Evolutionary conservation across 2,113 vertebrate species (phyloP).

Genomic region (Sisor rabdophorus): DNA sequence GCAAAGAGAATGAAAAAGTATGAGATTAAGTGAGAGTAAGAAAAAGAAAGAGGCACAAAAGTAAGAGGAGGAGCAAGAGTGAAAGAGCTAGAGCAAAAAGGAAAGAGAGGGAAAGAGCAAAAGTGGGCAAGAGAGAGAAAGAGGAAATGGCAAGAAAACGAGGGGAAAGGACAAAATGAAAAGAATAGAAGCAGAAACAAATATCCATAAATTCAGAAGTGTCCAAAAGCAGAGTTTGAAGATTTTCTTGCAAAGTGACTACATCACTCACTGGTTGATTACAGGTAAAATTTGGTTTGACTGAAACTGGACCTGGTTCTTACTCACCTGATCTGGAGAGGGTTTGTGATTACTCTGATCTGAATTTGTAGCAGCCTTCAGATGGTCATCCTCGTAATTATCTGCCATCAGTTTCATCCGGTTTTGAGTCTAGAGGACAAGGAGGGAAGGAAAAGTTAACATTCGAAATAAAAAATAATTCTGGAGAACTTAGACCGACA

Average conservation of each 20-base stretch:
- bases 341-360: slow-evolving; percentile 91
- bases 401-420: slow-evolving; percentile 98
- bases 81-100: no score
- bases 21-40: no score
- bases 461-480: neutral
- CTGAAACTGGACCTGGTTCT: neutral
- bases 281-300: neutral
- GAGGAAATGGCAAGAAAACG: no score
- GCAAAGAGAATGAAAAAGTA: no score
- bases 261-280: neutral
- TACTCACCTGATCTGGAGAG: slow-evolving; percentile 92
- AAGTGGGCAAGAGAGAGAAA: no score
- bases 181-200: no score
- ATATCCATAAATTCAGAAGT: neutral
- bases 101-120: no score
- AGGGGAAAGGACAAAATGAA: no score
- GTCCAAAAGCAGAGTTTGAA: neutral
- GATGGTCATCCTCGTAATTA: slow-evolving; percentile 94
- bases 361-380: slow-evolving; percentile 77
- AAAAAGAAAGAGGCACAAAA: no score
- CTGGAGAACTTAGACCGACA: slow-evolving; percentile 8
- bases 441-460: neutral
- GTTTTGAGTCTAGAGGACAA: slow-evolving; percentile 83
- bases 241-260: neutral
- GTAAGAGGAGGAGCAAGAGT: no score